A percentile compares a stretch with the other conserved stretches of the same genome.
These are phyloP conservation scores for Malaclemys terrapin DNA, from an alignment of 2,113 vertebrate genomes.

Conservation along the genomic window DNA sequence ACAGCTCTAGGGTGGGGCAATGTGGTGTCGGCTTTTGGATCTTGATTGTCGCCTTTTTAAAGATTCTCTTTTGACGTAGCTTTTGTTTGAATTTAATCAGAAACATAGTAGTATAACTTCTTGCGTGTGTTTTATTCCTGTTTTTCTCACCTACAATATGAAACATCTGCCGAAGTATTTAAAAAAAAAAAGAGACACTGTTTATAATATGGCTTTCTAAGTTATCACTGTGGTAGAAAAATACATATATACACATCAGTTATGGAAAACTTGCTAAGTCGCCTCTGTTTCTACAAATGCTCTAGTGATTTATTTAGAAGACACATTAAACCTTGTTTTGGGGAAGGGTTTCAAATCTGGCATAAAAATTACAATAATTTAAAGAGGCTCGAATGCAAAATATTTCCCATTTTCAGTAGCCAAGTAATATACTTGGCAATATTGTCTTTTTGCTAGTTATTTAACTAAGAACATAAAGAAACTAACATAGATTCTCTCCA, in stretches of 20 bases:
- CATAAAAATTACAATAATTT: neutral
- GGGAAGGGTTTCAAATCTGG: neutral
- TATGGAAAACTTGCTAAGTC: neutral
- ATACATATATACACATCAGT: neutral
- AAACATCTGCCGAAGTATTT: neutral
- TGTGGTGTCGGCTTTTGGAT: slow-evolving; percentile 52
- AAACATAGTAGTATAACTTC: slow-evolving; percentile 44
- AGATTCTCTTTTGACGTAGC: slow-evolving; percentile 58
- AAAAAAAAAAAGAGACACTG: slow-evolving; percentile 15
- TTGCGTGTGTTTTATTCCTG: slow-evolving; percentile 30
- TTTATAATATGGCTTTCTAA: neutral
- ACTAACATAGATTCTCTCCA: slow-evolving; percentile 49
- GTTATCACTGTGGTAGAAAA: neutral
- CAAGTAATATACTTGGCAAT: neutral
- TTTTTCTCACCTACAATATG: neutral
- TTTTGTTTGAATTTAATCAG: slow-evolving; percentile 48
- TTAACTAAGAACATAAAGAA: slow-evolving; percentile 21
- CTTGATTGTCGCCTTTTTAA: slow-evolving; percentile 46
- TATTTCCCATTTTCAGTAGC: neutral
- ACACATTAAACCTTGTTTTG: neutral
- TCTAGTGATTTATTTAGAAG: slow-evolving; percentile 63
- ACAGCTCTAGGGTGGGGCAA: slow-evolving; percentile 78
- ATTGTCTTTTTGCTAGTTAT: slow-evolving; percentile 6
- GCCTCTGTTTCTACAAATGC: neutral
- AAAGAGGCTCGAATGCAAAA: neutral